A percentile compares a stretch with the other conserved stretches of the same genome.
phyloP scores from a whole-genome alignment of 2,888 invertebrate species.

The Aphodius granarius region DNA sequence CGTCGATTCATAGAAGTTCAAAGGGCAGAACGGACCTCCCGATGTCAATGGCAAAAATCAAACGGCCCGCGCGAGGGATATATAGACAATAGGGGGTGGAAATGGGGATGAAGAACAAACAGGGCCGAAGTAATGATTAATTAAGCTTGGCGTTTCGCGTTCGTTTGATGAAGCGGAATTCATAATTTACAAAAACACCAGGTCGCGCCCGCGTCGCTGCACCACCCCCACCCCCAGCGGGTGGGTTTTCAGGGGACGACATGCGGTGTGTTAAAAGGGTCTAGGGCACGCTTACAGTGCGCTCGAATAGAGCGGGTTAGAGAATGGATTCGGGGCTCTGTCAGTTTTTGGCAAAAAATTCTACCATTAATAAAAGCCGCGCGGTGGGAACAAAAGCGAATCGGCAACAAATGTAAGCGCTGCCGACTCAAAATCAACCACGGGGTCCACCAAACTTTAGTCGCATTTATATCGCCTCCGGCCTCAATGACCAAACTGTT shows the following conservation, averaged over 20 bases:
- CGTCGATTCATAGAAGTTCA: background rate
- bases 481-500: background rate
- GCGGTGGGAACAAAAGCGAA: conserved; percentile 2
- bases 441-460: background rate
- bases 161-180: conserved; percentile 12
- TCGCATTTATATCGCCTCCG: background rate
- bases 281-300: no score
- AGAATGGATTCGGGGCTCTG: conserved; percentile 1
- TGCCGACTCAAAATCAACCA: background rate
- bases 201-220: background rate
- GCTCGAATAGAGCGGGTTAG: background rate
- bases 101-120: background rate
- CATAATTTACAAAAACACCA: conserved; percentile 14
- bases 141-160: background rate
- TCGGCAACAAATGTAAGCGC: conserved; percentile 13
- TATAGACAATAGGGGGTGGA: background rate
- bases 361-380: conserved; percentile 5
- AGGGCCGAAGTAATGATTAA: conserved; percentile 2
- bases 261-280: background rate
- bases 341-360: conserved; percentile 1
- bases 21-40: background rate
- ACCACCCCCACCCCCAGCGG: background rate
- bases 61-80: background rate
- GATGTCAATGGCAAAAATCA: conserved; percentile 10
- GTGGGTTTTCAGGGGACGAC: background rate